A percentile compares a stretch with the other conserved stretches of the same genome.
These are phyloP conservation scores for Diploptera punctata DNA, from an alignment of 2,888 invertebrate genomes.

Conservation along the genomic window DNA sequence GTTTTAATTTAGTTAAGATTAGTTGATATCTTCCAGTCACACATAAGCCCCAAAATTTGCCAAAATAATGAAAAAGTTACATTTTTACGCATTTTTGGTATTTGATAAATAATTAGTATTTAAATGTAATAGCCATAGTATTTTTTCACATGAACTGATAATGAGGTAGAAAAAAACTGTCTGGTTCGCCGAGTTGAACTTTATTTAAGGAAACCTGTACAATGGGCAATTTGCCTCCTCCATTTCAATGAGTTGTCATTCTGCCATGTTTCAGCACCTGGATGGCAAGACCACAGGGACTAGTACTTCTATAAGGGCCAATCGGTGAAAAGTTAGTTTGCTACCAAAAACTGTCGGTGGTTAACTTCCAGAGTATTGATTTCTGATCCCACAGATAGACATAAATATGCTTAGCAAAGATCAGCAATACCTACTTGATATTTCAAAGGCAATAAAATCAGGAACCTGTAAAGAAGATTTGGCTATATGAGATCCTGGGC, in stretches of 20 bases:
- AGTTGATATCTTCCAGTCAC: neutral
- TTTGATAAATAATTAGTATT: too few relatives aligned
- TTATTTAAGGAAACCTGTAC: conserved; percentile 34
- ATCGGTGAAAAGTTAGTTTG: conserved; percentile 34
- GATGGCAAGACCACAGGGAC: conserved; percentile 40
- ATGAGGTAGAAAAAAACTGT: neutral
- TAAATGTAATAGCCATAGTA: too few relatives aligned
- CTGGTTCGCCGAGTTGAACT: conserved; percentile 37
- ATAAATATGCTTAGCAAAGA: conserved; percentile 32
- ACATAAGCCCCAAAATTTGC: neutral
- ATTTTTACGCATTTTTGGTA: neutral
- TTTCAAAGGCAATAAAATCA: conserved; percentile 31
- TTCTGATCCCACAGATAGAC: conserved; percentile 12
- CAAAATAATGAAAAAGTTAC: neutral
- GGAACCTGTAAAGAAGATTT: conserved; percentile 32
- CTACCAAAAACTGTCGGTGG: conserved; percentile 38
- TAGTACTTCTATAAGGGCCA: conserved; percentile 38
- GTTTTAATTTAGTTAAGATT: neutral
- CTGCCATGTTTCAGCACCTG: conserved; percentile 37
- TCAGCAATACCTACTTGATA: conserved; percentile 39
- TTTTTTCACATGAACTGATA: too few relatives aligned
- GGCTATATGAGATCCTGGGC: conserved; percentile 9
- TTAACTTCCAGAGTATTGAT: conserved; percentile 34
- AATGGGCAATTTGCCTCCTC: conserved; percentile 36
- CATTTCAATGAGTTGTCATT: conserved; percentile 41